phyloP scores from a whole-genome alignment of 2,888 invertebrate species.

The Hecatera dysodea region DNA sequence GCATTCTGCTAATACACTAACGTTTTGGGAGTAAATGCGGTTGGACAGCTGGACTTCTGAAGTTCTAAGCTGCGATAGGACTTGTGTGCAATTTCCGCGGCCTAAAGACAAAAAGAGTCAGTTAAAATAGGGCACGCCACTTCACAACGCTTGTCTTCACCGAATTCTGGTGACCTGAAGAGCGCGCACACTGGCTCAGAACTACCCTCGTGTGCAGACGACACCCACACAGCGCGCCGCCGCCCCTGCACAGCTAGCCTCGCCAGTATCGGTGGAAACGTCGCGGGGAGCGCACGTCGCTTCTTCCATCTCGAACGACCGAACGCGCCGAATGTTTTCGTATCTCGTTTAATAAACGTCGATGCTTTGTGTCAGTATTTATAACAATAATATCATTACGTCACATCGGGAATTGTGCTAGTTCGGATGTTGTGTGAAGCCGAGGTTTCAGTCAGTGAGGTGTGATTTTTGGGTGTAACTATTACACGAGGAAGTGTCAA shows the following conservation, averaged over 20 bases:
- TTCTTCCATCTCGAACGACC: slow-evolving; percentile 60
- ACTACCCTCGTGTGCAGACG: slow-evolving; percentile 71
- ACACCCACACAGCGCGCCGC: slow-evolving; percentile 64
- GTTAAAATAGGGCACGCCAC: slow-evolving; percentile 82
- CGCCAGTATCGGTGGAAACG: slow-evolving; percentile 74
- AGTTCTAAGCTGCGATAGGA: slow-evolving; percentile 30
- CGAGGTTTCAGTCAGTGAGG: slow-evolving; percentile 63
- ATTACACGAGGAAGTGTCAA: slow-evolving; percentile 67
- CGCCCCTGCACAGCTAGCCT: slow-evolving; percentile 70
- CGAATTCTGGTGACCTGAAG: slow-evolving; percentile 88
- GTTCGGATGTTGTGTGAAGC: slow-evolving; percentile 60
- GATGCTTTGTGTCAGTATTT: slow-evolving; percentile 66
- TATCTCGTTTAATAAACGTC: slow-evolving; percentile 64
- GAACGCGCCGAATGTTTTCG: slow-evolving; percentile 70
- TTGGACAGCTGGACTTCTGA: neutral
- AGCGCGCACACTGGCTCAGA: slow-evolving; percentile 78
- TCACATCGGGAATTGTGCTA: slow-evolving; percentile 63
- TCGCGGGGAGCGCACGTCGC: slow-evolving; percentile 69
- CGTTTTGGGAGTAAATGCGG: slow-evolving; percentile 29
- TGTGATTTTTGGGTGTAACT: slow-evolving; percentile 67
- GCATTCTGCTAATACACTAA: slow-evolving; percentile 54
- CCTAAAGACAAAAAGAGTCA: slow-evolving; percentile 65
- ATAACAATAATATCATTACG: slow-evolving; percentile 55
- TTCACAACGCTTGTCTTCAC: slow-evolving; percentile 81
- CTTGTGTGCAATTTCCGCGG: slow-evolving; percentile 57